Evolutionary conservation across 1,140 invertebrate genomes (phyloP), one percentile per base, ranked within the genome.

Genomic region (Aplysia californica): DNA sequence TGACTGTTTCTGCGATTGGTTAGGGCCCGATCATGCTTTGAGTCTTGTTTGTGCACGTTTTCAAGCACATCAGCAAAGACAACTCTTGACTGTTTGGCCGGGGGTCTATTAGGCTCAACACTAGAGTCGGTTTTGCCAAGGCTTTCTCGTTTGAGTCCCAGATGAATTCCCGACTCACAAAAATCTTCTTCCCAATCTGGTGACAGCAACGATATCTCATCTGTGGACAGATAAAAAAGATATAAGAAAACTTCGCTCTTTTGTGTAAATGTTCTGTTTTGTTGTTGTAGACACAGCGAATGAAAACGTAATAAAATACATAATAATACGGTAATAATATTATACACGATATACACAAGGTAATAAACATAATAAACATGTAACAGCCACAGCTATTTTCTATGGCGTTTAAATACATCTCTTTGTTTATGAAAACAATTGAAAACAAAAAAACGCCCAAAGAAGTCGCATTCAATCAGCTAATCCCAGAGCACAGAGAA

Each of bases 131-230:
- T 2, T 2, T 6, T 26, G 56, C 26, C 26, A 0, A 0, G 3
- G 3, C 33, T 23, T 61, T 59, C n/a, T 10, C 3, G 33, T 3
- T 23, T 41, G 29, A 5, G 15, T 26, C 31, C 55, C 21, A 73
- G 4, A 58, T 5, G 35, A 6, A 26, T 18, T 0, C 33, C 70
- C n/a, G 31, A 1, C 3, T 61, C 58, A 29, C 35, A 23, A 29
- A 39, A 29, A 23, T 73, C 70, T 36, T 73, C 70, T 15, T 73
- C 70, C 70, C 55, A 73, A 58, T 73, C 70, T 15, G 70, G 58
- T 2, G 70, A 73, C 31, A 73, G 36, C 20, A 73, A 29, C 2
- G 70, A 73, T 15, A 61, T n/a, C 44, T 61, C 70, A 29, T 73
- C 70, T 73, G 70, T 44, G 50, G 38, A 56, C 56, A 35, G 35